A percentile compares a stretch with the other conserved stretches of the same genome.
Conservation (phyloP, 2,113 vertebrate species). For the Ammospiza nelsoni region DNA sequence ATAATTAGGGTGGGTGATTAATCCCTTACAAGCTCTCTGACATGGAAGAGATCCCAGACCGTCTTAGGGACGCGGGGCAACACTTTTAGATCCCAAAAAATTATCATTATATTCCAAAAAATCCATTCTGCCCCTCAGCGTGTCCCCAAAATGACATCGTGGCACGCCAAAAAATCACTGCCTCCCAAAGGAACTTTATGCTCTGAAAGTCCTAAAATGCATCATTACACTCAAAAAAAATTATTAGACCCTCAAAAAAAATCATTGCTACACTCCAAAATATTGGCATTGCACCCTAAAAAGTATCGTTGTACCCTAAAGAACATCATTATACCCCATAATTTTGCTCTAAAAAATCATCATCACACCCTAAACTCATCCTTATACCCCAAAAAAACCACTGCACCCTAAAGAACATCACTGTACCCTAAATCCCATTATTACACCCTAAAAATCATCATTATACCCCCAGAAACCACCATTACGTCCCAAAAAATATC, state of each 20-base stretch:
- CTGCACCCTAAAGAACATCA: background rate
- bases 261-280: background rate
- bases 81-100: background rate
- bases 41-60: background rate
- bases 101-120: background rate
- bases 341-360: background rate
- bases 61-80: fast-evolving
- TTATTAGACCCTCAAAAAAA: background rate
- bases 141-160: fast-evolving
- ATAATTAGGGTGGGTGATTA: background rate
- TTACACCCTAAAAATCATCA: background rate
- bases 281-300: background rate
- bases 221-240: background rate
- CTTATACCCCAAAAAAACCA: background rate
- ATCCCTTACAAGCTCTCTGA: background rate
- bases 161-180: background rate
- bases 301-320: background rate
- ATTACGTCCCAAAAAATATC: background rate
- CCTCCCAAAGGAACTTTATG: background rate
- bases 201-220: background rate
- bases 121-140: fast-evolving
- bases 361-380: background rate
- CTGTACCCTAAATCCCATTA: background rate
- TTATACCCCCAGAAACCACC: too few species aligned
- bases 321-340: fast-evolving